Percentiles rank a stretch among this genome's conserved stretches.
These are phyloP conservation scores for Portevinia maculata DNA, from an alignment of 2,888 invertebrate species.

Conservation along the genomic window DNA sequence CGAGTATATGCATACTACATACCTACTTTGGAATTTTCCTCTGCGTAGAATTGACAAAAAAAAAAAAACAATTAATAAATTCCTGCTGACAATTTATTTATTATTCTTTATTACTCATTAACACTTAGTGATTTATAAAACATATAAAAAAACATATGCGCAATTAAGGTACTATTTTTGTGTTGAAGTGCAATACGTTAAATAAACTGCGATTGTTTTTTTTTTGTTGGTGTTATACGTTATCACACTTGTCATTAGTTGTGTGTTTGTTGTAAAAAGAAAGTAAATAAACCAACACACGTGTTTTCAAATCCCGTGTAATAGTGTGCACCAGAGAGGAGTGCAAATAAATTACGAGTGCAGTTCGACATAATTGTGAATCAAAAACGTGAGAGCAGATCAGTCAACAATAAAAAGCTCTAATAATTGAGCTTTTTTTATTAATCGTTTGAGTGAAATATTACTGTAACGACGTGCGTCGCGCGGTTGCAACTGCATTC, in stretches of 20 bases:
- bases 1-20: too few relatives aligned
- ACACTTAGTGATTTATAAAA: conserved; percentile 37
- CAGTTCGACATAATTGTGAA: conserved; percentile 38
- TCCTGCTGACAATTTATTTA: conserved; percentile 65
- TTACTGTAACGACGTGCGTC: conserved; percentile 15
- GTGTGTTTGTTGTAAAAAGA: conserved; percentile 20
- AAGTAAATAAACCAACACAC: conserved; percentile 52
- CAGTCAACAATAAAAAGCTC: conserved; percentile 31
- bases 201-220: conserved; percentile 22
- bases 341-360: conserved; percentile 20
- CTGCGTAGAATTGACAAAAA: background rate
- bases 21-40: too few relatives aligned
- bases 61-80: conserved; percentile 1
- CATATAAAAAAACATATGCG: conserved; percentile 18
- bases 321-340: conserved; percentile 17
- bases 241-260: conserved; percentile 13
- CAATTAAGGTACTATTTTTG: conserved; percentile 8
- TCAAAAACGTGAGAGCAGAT: conserved; percentile 19
- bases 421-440: conserved; percentile 24
- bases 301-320: conserved; percentile 1
- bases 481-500: conserved; percentile 47
- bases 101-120: conserved; percentile 49
- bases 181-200: conserved; percentile 11
- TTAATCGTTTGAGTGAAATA: conserved; percentile 48
- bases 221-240: conserved; percentile 42